A percentile compares a stretch with the other conserved stretches of the same genome.
phyloP scores from a whole-genome alignment of 53 echinoderm and acorn worm species.

The Paracentrotus lividus region DNA sequence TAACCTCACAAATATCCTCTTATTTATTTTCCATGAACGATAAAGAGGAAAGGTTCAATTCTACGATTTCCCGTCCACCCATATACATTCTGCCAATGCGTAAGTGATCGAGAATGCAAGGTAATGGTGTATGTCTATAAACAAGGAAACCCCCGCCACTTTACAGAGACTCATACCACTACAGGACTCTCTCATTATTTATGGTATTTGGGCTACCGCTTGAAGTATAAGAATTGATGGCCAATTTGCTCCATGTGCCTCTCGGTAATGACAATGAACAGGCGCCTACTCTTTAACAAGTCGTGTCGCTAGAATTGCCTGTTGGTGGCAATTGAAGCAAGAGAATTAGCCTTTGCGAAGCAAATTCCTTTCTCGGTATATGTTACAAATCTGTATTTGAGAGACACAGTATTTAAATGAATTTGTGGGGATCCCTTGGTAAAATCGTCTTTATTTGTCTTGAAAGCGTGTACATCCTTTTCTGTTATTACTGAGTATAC shows the following conservation, averaged over 20 bases:
- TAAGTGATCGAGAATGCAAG: conserved; percentile 30
- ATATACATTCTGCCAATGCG: not conserved
- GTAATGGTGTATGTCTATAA: conserved; percentile 29
- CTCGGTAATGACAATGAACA: conserved; percentile 33
- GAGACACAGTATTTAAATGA: no score
- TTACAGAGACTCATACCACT: not conserved
- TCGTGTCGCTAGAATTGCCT: not conserved
- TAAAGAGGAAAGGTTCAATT: conserved; percentile 36
- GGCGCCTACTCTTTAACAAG: conserved; percentile 37
- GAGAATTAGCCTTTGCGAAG: no score
- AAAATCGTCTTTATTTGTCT: no score
- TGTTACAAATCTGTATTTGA: no score
- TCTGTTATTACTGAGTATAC: no score
- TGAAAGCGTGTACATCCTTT: no score
- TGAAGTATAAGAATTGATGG: conserved; percentile 57
- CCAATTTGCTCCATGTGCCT: conserved; percentile 29
- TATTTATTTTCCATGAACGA: not conserved
- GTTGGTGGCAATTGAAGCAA: not conserved
- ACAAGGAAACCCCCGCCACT: conserved; percentile 8
- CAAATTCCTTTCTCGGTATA: no score
- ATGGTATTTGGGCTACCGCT: conserved; percentile 47
- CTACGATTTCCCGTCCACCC: conserved; percentile 10
- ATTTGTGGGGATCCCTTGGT: no score
- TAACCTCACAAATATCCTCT: conserved; percentile 2
- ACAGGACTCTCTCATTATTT: conserved; percentile 44